Evolutionary conservation across 2,888 invertebrate genomes (phyloP), one percentile per base, ranked within the genome.

Genomic region (Mesorhabditis spiculigera): DNA sequence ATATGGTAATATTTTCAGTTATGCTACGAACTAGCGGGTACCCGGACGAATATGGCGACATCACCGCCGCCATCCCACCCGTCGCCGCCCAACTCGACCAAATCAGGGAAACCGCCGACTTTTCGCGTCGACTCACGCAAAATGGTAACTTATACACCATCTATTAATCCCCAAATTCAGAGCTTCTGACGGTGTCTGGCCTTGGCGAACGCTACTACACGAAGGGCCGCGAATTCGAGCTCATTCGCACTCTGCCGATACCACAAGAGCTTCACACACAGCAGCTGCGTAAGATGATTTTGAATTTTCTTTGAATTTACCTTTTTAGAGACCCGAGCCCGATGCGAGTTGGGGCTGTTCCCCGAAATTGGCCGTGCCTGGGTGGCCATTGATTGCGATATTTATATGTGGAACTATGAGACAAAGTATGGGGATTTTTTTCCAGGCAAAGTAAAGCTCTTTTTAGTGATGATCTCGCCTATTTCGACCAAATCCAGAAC

Each of bases 401-500:
- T 98, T 80, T 98, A 95, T 89, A 91, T 96, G 58, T 98, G 98
- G 98, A 93, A 94, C 43, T 97, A 94, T 88, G 94, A 95, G 87
- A 92, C 94, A 87, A 93, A 91, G 90, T 90, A 85, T 85, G 86
- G 80, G 68, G 43, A 6, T 5, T 13, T 63, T 4, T 70, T 16
- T n/a, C 5, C n/a, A 5, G 8, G 6, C 50, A 13, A 45, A 50
- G 42, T 28, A 28, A 28, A 50, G 8, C n/a, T 10, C 10, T 50
- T 13, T 50, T 50, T 50, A 91, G 93, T 67, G 91, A 92, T 74
- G 97, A 98, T 89, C 91, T 97, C 43, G 95, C 96, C 0, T 97
- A 94, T 87, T 97, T 93, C 88, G 96, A 97, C 89, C 95, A 95
- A 0, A 89, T 97, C 1, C 93, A 91, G 79, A 95, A 96, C 87